Evolutionary conservation across 2,888 invertebrate species (phyloP), one percentile per base, ranked within the genome.

Genomic region (Dioctria linearis): DNA sequence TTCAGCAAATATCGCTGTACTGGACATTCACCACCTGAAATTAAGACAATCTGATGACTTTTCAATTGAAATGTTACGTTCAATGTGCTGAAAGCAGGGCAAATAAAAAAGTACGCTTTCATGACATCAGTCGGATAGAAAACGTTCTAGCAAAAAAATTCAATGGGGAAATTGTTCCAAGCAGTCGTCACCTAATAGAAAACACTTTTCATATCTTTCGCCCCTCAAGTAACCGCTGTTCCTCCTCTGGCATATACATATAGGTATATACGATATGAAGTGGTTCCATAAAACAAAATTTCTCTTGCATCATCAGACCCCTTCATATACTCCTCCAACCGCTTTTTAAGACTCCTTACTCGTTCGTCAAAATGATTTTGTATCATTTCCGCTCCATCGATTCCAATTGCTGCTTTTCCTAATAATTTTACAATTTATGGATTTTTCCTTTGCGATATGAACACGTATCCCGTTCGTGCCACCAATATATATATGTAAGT

Each of bases 351-450:
- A 49, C 49, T 69, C 49, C 49, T n/a, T 69, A 49, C 49, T 69
- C 49, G 69, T n/a, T 69, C 73, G 78, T 79, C 66, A 67, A 66
- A 66, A 65, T 79, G 78, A 79, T 79, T 66, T 39, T 79, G 67
- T 79, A 79, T 79, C 78, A 66, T 39, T 79, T 79, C 78, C 78
- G 54, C 39, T 54, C 78, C 67, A 79, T 79, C 78, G 78, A 66
- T 79, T 79, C 78, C 78, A 79, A 79, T 79, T 79, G 78, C 78
- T 79, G 78, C 78, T 79, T 79, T 79, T 61, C 25, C 78, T 65
- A 79, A 79, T 79, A 79, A 79, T 79, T 79, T 79, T 61, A 51
- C 66, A 79, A 79, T 79, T 66, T 79, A 79, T 79, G 65, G 78
- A 67, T 63, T 46, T 65, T 59, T 61, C 78, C 69, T 69, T n/a